Evolutionary conservation across 2,113 vertebrate species (phyloP), one percentile per base, ranked within the genome.

Genomic region (Cardinalis cardinalis): DNA sequence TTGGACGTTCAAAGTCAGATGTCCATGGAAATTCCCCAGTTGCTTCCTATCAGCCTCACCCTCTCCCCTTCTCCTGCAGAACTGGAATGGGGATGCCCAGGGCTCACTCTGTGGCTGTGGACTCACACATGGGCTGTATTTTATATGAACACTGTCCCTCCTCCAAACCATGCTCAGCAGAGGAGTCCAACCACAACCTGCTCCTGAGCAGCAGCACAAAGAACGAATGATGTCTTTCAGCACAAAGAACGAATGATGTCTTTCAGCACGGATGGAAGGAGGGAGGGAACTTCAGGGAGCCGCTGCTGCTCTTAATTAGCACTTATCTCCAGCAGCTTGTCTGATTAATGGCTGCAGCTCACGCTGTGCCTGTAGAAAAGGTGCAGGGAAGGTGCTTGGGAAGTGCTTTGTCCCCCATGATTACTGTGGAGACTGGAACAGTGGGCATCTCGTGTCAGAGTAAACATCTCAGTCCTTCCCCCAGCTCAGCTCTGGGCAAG

Each of bases 321-420:
- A 64, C 72, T 83, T 78, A 19, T 59, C 84, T 93, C 91, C 94
- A 96, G 80, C 84, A 77, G 91, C 63, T 90, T 21, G 28, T 36
- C 75, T 96, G 87, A 94, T 96, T 90, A 91, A 86, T 78, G 88
- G 84, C 72, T 89, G 59, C 78, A 72, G 36, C 89, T 89, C 96
- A 83, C 55, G 34, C 86, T 84, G 91, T 60, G 91, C 71, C 68
- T 51, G 4, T 46, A 7, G 28, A 66, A 89, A 78, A 95, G 84
- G 89, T 89, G 69, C 51, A 52, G 89, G n/a, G 51, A 84, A 92
- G 85, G 92, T 72, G 77, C 23, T 78, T 70, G 48, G 28, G 25
- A 83, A 81, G 55, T 20, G 34, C 84, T 88, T 78, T 86, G 18
- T 69, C 79, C 69, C 55, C 48, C n/a, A 5, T 78, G 82, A 93